Evolutionary conservation across 2,797 vertebrate genomes (phyloP).

Genomic region (Malurus splendens): DNA sequence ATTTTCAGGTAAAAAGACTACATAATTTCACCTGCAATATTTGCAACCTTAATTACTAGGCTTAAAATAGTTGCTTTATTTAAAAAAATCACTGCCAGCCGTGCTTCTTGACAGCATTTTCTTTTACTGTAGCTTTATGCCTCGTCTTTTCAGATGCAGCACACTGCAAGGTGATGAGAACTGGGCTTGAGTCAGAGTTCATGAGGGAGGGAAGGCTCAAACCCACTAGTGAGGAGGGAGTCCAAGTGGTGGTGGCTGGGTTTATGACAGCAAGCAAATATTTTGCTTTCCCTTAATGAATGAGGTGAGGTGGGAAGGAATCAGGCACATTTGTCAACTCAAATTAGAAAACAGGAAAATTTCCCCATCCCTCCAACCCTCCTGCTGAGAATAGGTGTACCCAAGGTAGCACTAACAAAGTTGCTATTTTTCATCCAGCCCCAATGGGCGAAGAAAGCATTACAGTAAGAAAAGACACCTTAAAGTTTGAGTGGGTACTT

Average conservation of each 20-base stretch:
- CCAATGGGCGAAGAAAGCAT: accelerated
- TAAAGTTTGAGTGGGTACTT: background rate
- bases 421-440: background rate
- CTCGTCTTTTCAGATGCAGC: background rate
- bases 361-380: too few relatives aligned
- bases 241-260: background rate
- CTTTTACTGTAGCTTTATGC: background rate
- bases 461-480: accelerated
- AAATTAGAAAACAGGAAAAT: background rate
- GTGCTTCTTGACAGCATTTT: background rate
- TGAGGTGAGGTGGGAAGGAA: background rate
- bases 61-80: background rate
- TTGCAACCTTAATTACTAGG: background rate
- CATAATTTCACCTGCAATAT: background rate
- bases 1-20: background rate
- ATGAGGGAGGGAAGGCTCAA: background rate
- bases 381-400: background rate
- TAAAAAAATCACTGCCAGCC: background rate
- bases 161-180: background rate
- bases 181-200: background rate
- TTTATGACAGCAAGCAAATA: background rate
- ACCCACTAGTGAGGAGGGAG: background rate
- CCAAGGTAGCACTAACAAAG: background rate
- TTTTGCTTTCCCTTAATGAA: background rate
- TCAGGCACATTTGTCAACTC: background rate